Evolutionary conservation across 1,140 invertebrate species (phyloP).

Genomic region (Ganaspis sp.): DNA sequence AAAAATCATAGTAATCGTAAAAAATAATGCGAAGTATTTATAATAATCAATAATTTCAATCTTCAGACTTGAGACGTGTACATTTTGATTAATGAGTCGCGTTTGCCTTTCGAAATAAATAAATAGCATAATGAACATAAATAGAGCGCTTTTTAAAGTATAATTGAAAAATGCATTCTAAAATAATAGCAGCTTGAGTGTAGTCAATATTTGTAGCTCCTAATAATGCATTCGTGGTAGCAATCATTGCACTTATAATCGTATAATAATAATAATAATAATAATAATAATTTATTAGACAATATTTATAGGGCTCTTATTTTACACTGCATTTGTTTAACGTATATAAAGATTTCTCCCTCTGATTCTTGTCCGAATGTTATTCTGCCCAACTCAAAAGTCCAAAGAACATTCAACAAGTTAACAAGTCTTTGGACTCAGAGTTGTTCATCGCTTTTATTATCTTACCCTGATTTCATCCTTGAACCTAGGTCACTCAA

Average conservation of each 20-base stretch:
- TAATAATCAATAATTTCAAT: background rate
- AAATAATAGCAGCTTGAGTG: constrained; percentile 13
- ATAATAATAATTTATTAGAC: constrained; percentile 73
- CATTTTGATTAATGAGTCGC: background rate
- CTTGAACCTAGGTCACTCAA: constrained; percentile 43
- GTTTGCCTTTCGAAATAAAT: background rate
- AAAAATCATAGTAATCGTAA: too few species aligned
- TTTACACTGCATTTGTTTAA: constrained; percentile 66
- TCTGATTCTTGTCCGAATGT: constrained; percentile 40
- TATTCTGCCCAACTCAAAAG: constrained; percentile 54
- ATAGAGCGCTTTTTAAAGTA: background rate
- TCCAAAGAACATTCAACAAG: constrained; percentile 75
- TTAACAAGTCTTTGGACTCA: constrained; percentile 72
- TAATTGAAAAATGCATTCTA: background rate
- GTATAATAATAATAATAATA: constrained; percentile 74
- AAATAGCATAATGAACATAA: background rate
- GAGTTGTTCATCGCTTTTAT: constrained; percentile 42
- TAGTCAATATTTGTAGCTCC: constrained; percentile 51
- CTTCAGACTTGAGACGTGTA: background rate
- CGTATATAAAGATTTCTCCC: constrained; percentile 71
- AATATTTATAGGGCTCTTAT: constrained; percentile 71
- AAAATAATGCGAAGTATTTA: too few species aligned
- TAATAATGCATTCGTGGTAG: constrained; percentile 66
- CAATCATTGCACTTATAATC: constrained; percentile 68
- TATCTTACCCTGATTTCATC: constrained; percentile 40